Percentiles rank a stretch among this genome's conserved stretches.
These are phyloP conservation scores for Elephas maximus DNA, from an alignment of 2,113 vertebrate genomes.

Conservation along the genomic window DNA sequence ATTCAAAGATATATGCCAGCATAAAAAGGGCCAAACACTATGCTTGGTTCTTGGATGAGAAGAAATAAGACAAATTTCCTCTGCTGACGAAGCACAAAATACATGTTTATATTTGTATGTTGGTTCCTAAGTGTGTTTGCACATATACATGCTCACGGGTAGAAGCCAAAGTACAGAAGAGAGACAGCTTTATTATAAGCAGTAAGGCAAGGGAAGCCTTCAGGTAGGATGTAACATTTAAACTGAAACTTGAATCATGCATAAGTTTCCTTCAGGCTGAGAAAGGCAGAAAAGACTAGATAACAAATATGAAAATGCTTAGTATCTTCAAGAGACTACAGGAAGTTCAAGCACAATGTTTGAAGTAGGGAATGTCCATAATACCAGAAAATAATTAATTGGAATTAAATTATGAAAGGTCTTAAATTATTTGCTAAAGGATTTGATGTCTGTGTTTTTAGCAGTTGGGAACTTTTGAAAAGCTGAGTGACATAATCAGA, in stretches of 20 bases:
- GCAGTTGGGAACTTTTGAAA: not conserved
- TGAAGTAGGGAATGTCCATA: not conserved
- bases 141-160: not conserved
- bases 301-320: not conserved
- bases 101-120: not conserved
- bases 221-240: not conserved
- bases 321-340: not conserved
- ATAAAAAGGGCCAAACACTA: not conserved
- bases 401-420: not conserved
- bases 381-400: not conserved
- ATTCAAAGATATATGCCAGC: not conserved
- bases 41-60: not conserved
- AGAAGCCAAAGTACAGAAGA: not conserved
- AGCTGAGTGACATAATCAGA: not conserved
- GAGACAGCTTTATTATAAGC: not conserved
- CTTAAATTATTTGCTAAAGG: not conserved
- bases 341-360: too few relatives aligned
- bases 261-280: not conserved
- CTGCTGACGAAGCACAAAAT: not conserved
- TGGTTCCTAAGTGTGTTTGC: not conserved
- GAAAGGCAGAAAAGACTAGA: not conserved
- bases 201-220: not conserved
- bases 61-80: not conserved
- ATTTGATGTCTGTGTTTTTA: not conserved
- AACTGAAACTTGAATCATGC: not conserved